Evolutionary conservation across 2,113 vertebrate species (phyloP), one percentile per base, ranked within the genome.

Genomic region (Diphyllodes magnificus): DNA sequence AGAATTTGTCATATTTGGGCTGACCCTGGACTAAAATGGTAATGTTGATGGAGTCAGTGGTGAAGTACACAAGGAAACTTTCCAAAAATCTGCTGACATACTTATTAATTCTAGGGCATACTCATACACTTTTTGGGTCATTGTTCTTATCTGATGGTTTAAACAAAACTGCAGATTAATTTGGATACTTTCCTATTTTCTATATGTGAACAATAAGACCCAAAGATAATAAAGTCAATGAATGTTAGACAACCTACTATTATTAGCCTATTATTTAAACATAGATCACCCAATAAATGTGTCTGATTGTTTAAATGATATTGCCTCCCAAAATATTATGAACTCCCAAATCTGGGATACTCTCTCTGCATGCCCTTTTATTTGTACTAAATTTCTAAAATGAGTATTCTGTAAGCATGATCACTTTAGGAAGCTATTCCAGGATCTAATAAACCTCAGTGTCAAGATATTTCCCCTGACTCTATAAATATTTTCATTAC

Each of bases 371-470:
- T 19, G 10, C 1, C 10, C 10, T 64, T 88, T 9, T 50, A 45
- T 28, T 88, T 82, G 23, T 37, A 72, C 27, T 79, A 45, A 86
- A 72, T 92, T 92, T 44, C 37, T 75, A 57, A 91, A 87, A 85
- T 85, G 40, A 16, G 25, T 57, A 77, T 88, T 93, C 49, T 68
- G 18, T 37, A 86, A 76, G 72, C 68, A 85, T 9, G 2, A 90
- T 90, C 85, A 83, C 72, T 94, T 85, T 77, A 66, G 86, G 86
- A 97, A 95, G 79, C 75, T 82, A 69, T 97, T 97, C 82, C 77
- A 92, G 47, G 84, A 83, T 86, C 64, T 95, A 95, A 96, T 96
- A 96, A 93, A 76, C 31, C 33, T 92, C 63, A 57, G 7, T 69
- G 82, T 69, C 66, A 75, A 84, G 56, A 40, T 88, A 91, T 78